Evolutionary conservation across 2,797 vertebrate species (phyloP).

Genomic region (Cyclopterus lumpus): DNA sequence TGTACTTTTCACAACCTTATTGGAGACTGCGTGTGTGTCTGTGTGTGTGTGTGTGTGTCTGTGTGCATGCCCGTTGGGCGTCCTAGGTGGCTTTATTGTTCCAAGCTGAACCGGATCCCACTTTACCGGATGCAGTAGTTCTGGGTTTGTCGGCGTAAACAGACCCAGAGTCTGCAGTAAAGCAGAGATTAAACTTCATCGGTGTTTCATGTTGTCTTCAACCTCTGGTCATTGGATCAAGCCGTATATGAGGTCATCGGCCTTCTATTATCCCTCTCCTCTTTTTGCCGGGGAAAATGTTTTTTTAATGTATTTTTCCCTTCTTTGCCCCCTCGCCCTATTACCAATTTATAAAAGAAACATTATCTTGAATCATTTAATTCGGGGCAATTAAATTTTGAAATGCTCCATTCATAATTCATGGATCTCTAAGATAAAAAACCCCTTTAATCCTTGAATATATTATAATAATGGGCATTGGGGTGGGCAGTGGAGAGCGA

Average conservation of each 20-base stretch:
- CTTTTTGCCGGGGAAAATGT: slow-evolving; percentile 47
- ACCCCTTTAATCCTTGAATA: slow-evolving; percentile 88
- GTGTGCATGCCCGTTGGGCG: background rate
- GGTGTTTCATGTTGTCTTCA: slow-evolving; percentile 55
- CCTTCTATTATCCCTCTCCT: slow-evolving; percentile 35
- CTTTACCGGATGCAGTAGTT: slow-evolving; percentile 23
- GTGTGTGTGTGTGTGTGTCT: background rate
- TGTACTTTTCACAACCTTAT: slow-evolving; percentile 20
- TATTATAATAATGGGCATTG: slow-evolving; percentile 85
- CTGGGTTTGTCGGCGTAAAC: background rate
- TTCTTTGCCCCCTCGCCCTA: slow-evolving; percentile 72
- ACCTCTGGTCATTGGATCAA: slow-evolving; percentile 14
- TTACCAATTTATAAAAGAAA: slow-evolving; percentile 89
- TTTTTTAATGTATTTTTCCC: slow-evolving; percentile 67
- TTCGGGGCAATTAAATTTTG: slow-evolving; percentile 88
- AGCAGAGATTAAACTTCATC: slow-evolving; percentile 68
- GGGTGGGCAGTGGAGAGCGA: slow-evolving; percentile 77
- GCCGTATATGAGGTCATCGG: slow-evolving; percentile 25
- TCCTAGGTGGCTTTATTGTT: background rate
- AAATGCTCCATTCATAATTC: slow-evolving; percentile 87
- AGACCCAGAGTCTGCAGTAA: slow-evolving; percentile 20
- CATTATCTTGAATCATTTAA: slow-evolving; percentile 92
- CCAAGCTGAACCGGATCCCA: slow-evolving; percentile 2
- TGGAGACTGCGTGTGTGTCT: slow-evolving; percentile 1
- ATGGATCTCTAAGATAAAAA: slow-evolving; percentile 85